These are phyloP conservation scores for Elachura formosa DNA, from an alignment of 2,113 vertebrate genomes.

Conservation along the genomic window DNA sequence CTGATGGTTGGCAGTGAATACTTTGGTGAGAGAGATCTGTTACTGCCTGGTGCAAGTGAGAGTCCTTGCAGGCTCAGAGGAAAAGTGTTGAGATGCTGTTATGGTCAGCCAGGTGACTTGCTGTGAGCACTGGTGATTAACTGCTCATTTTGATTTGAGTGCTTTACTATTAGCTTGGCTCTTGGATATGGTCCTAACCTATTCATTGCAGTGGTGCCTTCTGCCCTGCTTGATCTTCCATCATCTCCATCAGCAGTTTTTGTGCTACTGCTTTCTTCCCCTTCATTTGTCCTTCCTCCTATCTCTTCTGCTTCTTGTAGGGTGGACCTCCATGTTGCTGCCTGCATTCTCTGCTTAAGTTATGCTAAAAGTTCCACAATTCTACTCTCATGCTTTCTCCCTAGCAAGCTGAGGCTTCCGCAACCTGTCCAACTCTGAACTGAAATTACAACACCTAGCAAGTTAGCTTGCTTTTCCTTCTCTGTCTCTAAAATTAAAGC, in stretches of 20 bases:
- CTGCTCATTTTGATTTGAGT: neutral
- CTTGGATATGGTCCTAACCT: neutral
- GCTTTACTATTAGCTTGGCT: neutral
- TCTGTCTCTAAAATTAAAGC: neutral
- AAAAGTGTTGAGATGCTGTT: neutral
- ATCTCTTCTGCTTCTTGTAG: neutral
- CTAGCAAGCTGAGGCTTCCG: neutral
- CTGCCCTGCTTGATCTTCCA: neutral
- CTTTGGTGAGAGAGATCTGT: neutral
- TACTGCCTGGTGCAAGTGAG: neutral
- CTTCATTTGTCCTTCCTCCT: rapidly evolving
- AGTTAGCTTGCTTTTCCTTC: neutral
- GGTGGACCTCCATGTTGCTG: neutral
- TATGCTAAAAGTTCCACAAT: neutral
- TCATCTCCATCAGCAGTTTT: neutral
- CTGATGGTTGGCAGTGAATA: neutral
- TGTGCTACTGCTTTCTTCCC: neutral
- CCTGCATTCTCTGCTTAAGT: neutral
- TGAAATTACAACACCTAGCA: neutral
- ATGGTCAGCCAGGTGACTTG: neutral
- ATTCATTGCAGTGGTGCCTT: neutral
- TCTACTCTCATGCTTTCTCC: neutral
- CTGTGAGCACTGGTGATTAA: neutral
- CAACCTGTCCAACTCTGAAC: neutral
- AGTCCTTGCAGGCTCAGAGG: neutral